Evolutionary conservation across 2,113 vertebrate species (phyloP).

Genomic region (Sander lucioperca): DNA sequence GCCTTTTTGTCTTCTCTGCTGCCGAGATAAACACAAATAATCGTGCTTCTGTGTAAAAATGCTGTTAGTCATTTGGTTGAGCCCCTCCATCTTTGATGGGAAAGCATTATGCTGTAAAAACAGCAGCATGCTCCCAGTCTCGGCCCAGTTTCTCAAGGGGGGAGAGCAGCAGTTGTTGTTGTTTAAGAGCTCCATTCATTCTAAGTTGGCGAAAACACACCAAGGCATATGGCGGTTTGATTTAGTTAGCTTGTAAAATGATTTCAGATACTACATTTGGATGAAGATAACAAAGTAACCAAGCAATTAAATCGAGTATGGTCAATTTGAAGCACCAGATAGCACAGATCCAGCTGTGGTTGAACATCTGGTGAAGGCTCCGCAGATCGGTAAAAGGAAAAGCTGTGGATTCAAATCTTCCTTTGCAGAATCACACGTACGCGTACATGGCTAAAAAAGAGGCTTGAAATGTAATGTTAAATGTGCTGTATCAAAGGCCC

Average conservation of each 20-base stretch:
- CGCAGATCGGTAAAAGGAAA: constrained; percentile 16
- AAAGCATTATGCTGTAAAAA: constrained; percentile 71
- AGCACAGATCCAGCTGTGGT: constrained; percentile 73
- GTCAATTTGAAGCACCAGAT: constrained; percentile 79
- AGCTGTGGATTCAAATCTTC: constrained; percentile 9
- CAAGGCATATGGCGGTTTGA: constrained; percentile 80
- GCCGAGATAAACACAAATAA: constrained; percentile 52
- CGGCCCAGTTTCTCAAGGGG: constrained; percentile 60
- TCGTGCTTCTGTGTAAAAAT: constrained; percentile 48
- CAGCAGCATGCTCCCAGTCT: constrained; percentile 62
- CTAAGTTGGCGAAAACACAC: constrained; percentile 60
- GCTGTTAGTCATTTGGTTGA: constrained; percentile 68
- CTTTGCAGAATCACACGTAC: not conserved
- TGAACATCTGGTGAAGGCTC: constrained; percentile 75
- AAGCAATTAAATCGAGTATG: constrained; percentile 76
- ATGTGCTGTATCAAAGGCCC: constrained; percentile 8
- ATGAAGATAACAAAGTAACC: constrained; percentile 79
- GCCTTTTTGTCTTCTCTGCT: constrained; percentile 43
- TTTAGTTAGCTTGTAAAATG: constrained; percentile 80
- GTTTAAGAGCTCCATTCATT: constrained; percentile 77
- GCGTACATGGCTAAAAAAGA: not conserved
- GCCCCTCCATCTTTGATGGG: constrained; percentile 57
- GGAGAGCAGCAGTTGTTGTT: constrained; percentile 69
- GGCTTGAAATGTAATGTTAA: not conserved
- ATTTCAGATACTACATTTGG: constrained; percentile 77